Percentiles rank a stretch among this genome's conserved stretches.
Conservation (phyloP, 2,888 invertebrate genomes). For the Ligdia adustata region DNA sequence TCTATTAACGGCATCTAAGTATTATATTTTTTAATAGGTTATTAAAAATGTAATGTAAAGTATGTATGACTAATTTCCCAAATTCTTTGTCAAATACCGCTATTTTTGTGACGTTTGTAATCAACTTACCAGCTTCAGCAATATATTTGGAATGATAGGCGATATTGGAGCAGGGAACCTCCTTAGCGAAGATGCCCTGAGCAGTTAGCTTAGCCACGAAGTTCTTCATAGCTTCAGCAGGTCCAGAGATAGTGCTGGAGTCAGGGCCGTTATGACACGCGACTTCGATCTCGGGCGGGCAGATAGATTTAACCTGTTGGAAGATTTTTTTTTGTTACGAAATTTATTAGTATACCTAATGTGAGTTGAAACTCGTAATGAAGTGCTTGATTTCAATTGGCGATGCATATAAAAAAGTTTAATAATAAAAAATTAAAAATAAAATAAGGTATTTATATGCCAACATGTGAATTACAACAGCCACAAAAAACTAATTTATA, state of each 20-base stretch:
- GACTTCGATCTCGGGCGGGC: constrained; percentile 91
- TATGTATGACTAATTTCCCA: no score
- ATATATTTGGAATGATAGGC: constrained; percentile 96
- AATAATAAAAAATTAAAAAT: no score
- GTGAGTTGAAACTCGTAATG: neutral
- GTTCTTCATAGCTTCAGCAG: constrained; percentile 85
- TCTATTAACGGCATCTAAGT: no score
- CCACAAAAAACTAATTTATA: no score
- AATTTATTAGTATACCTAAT: neutral
- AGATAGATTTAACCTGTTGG: constrained; percentile 82
- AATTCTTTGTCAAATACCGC: no score
- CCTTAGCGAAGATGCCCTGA: constrained; percentile 91
- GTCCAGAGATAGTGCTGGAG: constrained; percentile 96
- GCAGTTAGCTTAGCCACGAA: constrained; percentile 87
- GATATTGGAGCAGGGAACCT: constrained; percentile 93
- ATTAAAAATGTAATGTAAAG: no score
- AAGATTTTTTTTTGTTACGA: neutral
- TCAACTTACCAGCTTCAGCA: constrained; percentile 83
- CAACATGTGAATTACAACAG: no score
- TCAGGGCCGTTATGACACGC: constrained; percentile 95
- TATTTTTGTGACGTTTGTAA: no score
- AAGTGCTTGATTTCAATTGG: no score
- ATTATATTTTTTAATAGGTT: no score
- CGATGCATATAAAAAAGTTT: no score
- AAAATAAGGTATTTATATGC: no score